phyloP scores from a whole-genome alignment of 1,140 invertebrate genomes.

The Penaeus chinensis region DNA sequence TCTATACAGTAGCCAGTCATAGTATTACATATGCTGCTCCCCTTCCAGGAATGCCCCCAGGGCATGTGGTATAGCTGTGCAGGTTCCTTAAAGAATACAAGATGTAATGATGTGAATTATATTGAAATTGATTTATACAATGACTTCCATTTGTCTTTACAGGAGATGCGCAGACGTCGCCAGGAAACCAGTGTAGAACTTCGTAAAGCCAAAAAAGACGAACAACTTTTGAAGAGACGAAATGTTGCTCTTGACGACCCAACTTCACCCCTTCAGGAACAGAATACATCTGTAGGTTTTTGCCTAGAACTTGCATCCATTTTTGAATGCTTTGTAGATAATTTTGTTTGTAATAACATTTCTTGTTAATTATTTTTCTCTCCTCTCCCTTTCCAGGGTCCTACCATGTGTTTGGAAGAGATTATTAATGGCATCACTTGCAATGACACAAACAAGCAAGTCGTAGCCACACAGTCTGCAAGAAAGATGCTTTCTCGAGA shows the following conservation, averaged over 20 bases:
- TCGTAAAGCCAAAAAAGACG: slow-evolving; percentile 93
- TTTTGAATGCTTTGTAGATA: neutral
- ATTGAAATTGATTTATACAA: neutral
- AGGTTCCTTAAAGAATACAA: no score
- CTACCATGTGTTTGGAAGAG: slow-evolving; percentile 63
- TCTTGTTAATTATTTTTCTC: neutral
- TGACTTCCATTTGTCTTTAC: slow-evolving; percentile 31
- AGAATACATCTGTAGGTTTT: slow-evolving; percentile 47
- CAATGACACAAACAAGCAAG: slow-evolving; percentile 73
- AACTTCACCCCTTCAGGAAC: slow-evolving; percentile 71
- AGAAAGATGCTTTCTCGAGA: slow-evolving; percentile 92
- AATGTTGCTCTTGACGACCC: slow-evolving; percentile 79
- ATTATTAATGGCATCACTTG: slow-evolving; percentile 73
- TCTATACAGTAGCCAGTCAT: no score
- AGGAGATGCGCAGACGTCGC: slow-evolving; percentile 89
- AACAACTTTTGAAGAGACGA: slow-evolving; percentile 92
- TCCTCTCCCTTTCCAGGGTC: slow-evolving; percentile 31
- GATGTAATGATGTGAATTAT: no score
- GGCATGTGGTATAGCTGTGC: no score
- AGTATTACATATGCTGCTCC: no score
- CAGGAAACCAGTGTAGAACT: slow-evolving; percentile 89
- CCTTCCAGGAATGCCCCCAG: no score
- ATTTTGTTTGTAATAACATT: neutral
- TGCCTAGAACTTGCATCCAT: neutral
- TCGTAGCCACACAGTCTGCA: slow-evolving; percentile 79